Evolutionary conservation across 1,140 invertebrate species (phyloP).

Genomic region (Drosophila gunungcola): DNA sequence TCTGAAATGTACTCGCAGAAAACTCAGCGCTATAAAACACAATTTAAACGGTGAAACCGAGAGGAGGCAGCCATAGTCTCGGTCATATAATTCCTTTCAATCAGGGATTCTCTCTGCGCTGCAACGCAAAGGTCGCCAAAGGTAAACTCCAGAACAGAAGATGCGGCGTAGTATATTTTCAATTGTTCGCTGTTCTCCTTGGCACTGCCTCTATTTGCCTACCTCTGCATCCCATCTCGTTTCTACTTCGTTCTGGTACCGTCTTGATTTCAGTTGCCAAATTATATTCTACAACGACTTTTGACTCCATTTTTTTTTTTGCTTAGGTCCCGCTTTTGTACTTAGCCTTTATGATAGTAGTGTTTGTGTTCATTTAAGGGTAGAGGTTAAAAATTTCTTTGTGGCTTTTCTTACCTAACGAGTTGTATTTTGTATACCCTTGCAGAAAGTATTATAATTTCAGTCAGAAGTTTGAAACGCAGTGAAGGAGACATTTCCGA

Average conservation of each 20-base stretch:
- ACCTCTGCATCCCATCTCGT: neutral
- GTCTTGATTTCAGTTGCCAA: conserved; percentile 35
- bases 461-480: conserved; percentile 45
- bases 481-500: conserved; percentile 34
- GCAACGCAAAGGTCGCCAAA: conserved; percentile 63
- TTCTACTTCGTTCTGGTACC: neutral
- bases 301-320: conserved; percentile 36
- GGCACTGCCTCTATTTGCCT: conserved; percentile 2
- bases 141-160: conserved; percentile 52
- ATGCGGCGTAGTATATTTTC: conserved; percentile 64
- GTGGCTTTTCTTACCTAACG: no score
- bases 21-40: conserved; percentile 71
- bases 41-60: conserved; percentile 60
- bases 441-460: neutral
- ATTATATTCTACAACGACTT: conserved; percentile 63
- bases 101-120: conserved; percentile 44
- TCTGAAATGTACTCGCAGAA: conserved; percentile 31
- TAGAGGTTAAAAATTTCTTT: neutral
- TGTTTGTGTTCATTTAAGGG: neutral
- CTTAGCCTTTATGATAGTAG: neutral
- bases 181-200: conserved; percentile 59
- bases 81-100: conserved; percentile 78
- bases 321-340: conserved; percentile 12
- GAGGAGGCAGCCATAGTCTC: conserved; percentile 21
- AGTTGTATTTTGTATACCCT: neutral